phyloP scores from a whole-genome alignment of 2,888 invertebrate species.

The Rhamnusium bicolor region DNA sequence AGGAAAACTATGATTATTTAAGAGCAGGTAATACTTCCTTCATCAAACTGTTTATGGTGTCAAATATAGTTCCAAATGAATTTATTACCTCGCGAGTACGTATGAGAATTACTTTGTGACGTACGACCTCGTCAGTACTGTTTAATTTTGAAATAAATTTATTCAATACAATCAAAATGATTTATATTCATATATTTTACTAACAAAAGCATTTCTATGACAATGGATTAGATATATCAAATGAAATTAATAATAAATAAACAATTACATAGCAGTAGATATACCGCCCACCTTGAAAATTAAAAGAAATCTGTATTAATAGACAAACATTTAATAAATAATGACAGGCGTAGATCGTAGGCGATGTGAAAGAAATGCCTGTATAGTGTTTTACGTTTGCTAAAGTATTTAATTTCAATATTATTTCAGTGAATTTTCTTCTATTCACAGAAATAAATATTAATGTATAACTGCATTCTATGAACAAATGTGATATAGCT shows the following conservation, averaged over 20 bases:
- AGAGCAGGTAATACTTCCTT: no score
- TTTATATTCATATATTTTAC: conserved; percentile 28
- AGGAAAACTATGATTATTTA: no score
- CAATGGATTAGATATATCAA: conserved; percentile 35
- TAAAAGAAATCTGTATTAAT: conserved; percentile 30
- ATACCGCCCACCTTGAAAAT: conserved; percentile 26
- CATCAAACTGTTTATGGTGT: not conserved
- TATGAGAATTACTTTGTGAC: not conserved
- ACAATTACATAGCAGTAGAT: conserved; percentile 27
- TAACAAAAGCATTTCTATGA: conserved; percentile 21
- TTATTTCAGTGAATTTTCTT: not conserved
- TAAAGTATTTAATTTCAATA: conserved; percentile 13
- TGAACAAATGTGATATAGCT: no score
- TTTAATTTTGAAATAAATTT: conserved; percentile 11
- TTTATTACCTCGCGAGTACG: not conserved
- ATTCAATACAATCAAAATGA: conserved; percentile 25
- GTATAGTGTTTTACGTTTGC: not conserved
- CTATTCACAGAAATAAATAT: not conserved
- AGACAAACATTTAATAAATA: conserved; percentile 32
- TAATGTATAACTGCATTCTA: not conserved
- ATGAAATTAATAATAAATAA: conserved; percentile 34
- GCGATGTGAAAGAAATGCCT: conserved; percentile 21
- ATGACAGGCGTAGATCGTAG: conserved; percentile 28
- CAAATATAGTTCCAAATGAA: not conserved
- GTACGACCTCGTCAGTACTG: conserved; percentile 1